phyloP scores from a whole-genome alignment of 1,140 invertebrate species.

The Halesus radiatus region DNA sequence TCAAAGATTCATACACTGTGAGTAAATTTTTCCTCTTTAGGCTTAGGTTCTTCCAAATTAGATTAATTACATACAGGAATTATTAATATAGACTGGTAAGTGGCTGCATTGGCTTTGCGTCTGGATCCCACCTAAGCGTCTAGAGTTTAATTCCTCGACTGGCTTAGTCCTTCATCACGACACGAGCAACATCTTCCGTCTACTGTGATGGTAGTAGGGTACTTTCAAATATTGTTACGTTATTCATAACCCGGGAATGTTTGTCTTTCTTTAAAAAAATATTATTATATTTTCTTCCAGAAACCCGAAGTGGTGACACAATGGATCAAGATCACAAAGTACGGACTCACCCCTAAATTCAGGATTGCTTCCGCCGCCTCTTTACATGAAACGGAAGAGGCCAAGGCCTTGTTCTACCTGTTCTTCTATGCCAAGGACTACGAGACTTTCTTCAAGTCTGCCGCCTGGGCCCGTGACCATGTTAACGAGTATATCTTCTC shows the following conservation, averaged over 20 bases:
- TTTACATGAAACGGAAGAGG: constrained; percentile 71
- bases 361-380: constrained; percentile 71
- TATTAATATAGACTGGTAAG: neutral
- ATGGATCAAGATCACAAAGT: constrained; percentile 68
- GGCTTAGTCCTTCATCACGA: too few species aligned
- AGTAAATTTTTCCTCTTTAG: neutral
- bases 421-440: constrained; percentile 77
- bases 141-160: too few species aligned
- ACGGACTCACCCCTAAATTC: constrained; percentile 67
- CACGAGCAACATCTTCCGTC: too few species aligned
- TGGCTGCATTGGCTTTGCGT: constrained; percentile 64
- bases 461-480: constrained; percentile 71
- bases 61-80: neutral
- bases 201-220: too few species aligned
- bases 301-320: too few species aligned
- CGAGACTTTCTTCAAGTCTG: constrained; percentile 75
- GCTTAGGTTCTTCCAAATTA: neutral
- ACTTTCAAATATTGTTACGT: too few species aligned
- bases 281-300: too few species aligned
- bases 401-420: too few species aligned
- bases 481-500: constrained; percentile 75
- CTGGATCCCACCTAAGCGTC: too few species aligned
- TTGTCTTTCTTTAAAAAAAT: too few species aligned
- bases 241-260: too few species aligned
- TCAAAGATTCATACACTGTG: neutral